Evolutionary conservation across 64 coral and sea anemone genomes (phyloP).

Genomic region (Astreopora myriophthalma): DNA sequence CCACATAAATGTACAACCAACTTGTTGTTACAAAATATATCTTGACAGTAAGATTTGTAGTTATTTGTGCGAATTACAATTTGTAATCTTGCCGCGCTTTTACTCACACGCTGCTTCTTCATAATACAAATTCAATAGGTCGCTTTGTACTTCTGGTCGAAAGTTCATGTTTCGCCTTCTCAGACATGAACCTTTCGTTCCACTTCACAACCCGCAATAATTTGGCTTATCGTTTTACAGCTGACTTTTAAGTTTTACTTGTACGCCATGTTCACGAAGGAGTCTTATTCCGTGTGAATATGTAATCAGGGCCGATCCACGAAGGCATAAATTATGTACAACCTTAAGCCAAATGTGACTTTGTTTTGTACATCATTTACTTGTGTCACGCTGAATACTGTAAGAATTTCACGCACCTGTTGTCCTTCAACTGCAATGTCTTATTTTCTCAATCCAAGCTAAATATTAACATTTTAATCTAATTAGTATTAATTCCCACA

Average conservation of each 20-base stretch:
- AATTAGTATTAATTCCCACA: background rate
- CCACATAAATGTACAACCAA: background rate
- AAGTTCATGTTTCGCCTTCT: background rate
- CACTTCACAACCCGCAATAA: background rate
- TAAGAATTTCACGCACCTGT: background rate
- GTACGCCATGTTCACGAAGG: background rate
- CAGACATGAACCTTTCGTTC: conserved; percentile 6
- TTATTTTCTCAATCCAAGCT: background rate
- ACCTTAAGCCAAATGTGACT: background rate
- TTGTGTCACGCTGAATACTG: background rate
- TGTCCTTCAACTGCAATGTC: background rate
- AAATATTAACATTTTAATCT: background rate
- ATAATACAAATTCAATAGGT: conserved; percentile 14
- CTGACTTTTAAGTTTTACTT: background rate
- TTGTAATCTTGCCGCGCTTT: conserved; percentile 9
- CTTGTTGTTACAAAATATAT: background rate
- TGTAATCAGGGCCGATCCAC: conserved; percentile 9
- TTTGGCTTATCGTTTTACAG: background rate
- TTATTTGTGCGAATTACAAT: background rate
- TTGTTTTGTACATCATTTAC: background rate
- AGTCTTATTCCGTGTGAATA: background rate
- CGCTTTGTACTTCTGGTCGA: background rate
- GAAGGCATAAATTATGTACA: conserved; percentile 25
- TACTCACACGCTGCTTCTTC: background rate
- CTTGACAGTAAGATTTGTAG: background rate